phyloP scores from a whole-genome alignment of 2,888 invertebrate genomes.

The Netelia melanura region DNA sequence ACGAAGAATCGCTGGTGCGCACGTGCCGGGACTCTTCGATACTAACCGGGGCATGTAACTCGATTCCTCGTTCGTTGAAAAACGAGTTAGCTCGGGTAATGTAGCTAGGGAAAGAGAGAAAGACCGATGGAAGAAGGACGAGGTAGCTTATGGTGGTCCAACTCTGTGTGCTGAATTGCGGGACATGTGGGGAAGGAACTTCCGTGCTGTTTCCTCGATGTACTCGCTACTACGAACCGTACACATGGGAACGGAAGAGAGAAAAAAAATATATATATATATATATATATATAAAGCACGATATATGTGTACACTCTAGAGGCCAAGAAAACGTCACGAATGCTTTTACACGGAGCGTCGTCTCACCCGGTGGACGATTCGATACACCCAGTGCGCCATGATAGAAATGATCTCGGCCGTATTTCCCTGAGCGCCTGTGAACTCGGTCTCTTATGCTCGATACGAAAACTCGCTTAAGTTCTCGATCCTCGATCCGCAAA shows the following conservation, averaged over 20 bases:
- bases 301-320: slow-evolving; percentile 38
- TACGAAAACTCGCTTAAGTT: slow-evolving; percentile 57
- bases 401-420: slow-evolving; percentile 64
- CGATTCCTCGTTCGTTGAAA: slow-evolving; percentile 59
- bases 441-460: slow-evolving; percentile 33
- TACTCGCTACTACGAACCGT: not conserved
- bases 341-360: slow-evolving; percentile 43
- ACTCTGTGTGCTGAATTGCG: not conserved
- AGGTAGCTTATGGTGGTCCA: slow-evolving; percentile 48
- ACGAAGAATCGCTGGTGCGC: slow-evolving; percentile 37
- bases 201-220: not conserved
- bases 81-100: slow-evolving; percentile 61
- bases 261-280: slow-evolving; percentile 48
- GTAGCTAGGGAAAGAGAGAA: slow-evolving; percentile 26
- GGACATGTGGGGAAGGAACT: not conserved
- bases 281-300: not conserved
- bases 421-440: slow-evolving; percentile 68
- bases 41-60: slow-evolving; percentile 54
- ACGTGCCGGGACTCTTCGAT: slow-evolving; percentile 29
- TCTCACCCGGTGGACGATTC: slow-evolving; percentile 18
- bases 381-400: slow-evolving; percentile 42
- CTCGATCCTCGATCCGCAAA: slow-evolving; percentile 39
- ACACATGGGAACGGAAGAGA: slow-evolving; percentile 31
- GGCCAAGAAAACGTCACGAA: slow-evolving; percentile 48
- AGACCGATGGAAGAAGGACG: slow-evolving; percentile 26